phyloP scores from a whole-genome alignment of 2,888 invertebrate genomes.

The Embidobia sp. region DNA sequence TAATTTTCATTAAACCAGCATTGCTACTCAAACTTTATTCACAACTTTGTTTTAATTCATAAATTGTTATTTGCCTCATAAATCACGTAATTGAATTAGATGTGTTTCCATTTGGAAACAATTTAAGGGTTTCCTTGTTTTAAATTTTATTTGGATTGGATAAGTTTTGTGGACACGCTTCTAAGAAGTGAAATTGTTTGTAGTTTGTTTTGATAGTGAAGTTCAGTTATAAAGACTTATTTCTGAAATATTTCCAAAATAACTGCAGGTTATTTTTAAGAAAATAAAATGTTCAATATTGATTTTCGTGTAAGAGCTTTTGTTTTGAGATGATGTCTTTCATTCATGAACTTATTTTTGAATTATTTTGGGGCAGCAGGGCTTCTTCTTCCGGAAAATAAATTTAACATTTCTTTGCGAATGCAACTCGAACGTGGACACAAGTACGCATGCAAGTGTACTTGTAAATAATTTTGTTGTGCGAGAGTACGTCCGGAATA shows the following conservation, averaged over 20 bases:
- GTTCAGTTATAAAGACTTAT: conserved; percentile 2
- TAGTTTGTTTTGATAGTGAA: conserved; percentile 15
- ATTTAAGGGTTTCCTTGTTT: too few species aligned
- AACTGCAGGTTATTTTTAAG: neutral
- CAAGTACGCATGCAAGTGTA: conserved; percentile 12
- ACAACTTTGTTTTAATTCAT: too few species aligned
- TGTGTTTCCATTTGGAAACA: too few species aligned
- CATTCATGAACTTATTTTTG: conserved; percentile 48
- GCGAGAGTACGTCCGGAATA: conserved; percentile 2
- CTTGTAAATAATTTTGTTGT: conserved; percentile 38
- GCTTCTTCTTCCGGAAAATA: conserved; percentile 41
- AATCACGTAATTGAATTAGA: too few species aligned
- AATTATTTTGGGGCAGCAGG: conserved; percentile 35
- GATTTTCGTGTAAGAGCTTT: conserved; percentile 24
- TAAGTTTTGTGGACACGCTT: neutral
- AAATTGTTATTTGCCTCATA: too few species aligned
- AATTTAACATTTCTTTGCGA: conserved; percentile 32
- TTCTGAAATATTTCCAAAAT: conserved; percentile 27
- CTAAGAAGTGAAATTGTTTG: neutral
- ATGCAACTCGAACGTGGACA: conserved; percentile 27
- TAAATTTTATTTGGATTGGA: neutral
- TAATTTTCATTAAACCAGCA: too few species aligned
- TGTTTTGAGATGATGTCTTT: conserved; percentile 44
- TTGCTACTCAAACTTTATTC: too few species aligned
- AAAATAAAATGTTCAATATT: conserved; percentile 43